phyloP scores from a whole-genome alignment of 2,888 invertebrate species.

The Smittia aterrima region DNA sequence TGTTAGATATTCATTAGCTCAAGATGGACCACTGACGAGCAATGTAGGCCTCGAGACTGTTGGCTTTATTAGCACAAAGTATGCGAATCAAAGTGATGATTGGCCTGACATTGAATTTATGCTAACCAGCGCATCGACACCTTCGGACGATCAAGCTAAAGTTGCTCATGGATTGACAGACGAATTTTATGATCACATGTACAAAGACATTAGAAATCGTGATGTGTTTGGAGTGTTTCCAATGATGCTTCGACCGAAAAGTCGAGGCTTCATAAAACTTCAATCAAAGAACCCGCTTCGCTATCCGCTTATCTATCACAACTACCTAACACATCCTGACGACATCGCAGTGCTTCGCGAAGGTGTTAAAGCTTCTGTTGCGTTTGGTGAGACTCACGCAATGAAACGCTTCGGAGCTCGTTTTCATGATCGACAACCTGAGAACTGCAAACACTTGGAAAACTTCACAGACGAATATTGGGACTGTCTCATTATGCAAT shows the following conservation, averaged over 20 bases:
- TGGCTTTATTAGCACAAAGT: conserved; percentile 84
- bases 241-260: conserved; percentile 86
- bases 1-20: conserved; percentile 77
- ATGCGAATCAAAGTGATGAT: conserved; percentile 80
- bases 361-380: conserved; percentile 81
- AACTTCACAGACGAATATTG: conserved; percentile 81
- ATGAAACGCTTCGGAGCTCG: conserved; percentile 76
- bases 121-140: conserved; percentile 78
- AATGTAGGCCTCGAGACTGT: conserved; percentile 84
- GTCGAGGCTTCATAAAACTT: conserved; percentile 75
- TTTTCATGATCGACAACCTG: conserved; percentile 70
- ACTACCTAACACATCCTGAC: conserved; percentile 83
- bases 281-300: conserved; percentile 68
- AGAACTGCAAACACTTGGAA: conserved; percentile 78
- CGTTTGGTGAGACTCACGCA: conserved; percentile 74
- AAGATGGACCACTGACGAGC: conserved; percentile 82
- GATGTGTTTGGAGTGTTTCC: conserved; percentile 82
- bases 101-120: conserved; percentile 93
- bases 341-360: conserved; percentile 81
- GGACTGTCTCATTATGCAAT: conserved; percentile 79
- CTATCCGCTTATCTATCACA: conserved; percentile 86
- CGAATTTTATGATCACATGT: conserved; percentile 76
- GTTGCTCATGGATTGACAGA: conserved; percentile 78
- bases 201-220: conserved; percentile 65
- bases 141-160: conserved; percentile 75